Percentiles rank a stretch among this genome's conserved stretches.
These are phyloP conservation scores for Gallinago stenura DNA, from an alignment of 2,797 vertebrate species.

Conservation along the genomic window DNA sequence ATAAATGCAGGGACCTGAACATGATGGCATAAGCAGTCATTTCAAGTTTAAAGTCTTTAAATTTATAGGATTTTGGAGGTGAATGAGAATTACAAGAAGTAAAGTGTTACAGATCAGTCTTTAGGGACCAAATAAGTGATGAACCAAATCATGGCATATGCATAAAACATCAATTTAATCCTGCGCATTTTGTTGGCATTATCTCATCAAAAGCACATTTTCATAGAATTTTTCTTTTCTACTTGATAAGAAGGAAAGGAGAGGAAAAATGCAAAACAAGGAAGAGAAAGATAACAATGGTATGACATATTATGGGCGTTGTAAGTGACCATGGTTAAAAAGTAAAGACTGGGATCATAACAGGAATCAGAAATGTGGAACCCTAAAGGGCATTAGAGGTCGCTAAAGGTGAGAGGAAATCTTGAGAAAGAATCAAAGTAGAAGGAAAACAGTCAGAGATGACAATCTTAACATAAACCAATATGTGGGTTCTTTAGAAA, in stretches of 20 bases:
- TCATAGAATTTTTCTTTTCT: not conserved
- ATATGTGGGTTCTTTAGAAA: accelerated
- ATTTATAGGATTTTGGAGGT: not conserved
- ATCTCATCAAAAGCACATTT: not conserved
- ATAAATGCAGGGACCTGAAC: not conserved
- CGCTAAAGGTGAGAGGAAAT: not conserved
- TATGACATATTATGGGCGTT: not conserved
- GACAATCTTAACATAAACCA: not conserved
- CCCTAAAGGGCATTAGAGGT: not conserved
- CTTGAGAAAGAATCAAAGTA: not conserved
- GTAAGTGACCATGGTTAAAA: not conserved
- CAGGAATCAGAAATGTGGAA: not conserved
- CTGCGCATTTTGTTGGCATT: not conserved
- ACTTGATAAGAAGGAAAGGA: not conserved
- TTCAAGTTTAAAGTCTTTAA: not conserved
- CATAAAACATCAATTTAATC: not conserved
- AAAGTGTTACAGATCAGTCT: not conserved
- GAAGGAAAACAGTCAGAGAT: not conserved
- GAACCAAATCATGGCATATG: not conserved
- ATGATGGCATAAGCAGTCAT: not conserved
- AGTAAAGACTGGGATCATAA: not conserved
- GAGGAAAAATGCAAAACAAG: not conserved
- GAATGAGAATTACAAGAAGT: not conserved
- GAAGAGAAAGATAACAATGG: not conserved
- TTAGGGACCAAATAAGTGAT: not conserved